Base-by-base conservation (phyloP, 2,797 vertebrate genomes). In the Rallus crepitans region DNA sequence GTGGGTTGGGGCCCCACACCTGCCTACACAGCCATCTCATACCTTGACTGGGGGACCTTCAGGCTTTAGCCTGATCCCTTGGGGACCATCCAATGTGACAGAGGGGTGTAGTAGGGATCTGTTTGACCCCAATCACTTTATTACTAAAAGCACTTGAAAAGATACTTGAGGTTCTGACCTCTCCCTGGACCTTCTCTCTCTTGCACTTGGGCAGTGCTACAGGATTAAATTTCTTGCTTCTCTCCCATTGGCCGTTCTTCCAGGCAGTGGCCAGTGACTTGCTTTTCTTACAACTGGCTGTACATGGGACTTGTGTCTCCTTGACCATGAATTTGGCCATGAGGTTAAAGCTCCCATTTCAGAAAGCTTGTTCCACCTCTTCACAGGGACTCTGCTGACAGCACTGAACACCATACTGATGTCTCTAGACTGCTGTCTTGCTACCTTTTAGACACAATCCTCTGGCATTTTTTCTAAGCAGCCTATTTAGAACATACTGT, bases 311-410 rank as follows among this genome's bases (percentile, higher is more conserved):
- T 72, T 28, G 1, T n/a, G 7, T 71, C 27, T 75, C 33, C 88
- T 84, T 59, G 33, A 11, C 18, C 4, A 2, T 11, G 13, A 14
- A 15, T 40, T 79, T 15, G 35, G 11, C 15, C 0, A 0, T 2
- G 4, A 82, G 23, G n/a, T 55, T 69, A 50, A 15, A 69, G 57
- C 33, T 79, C 24, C 13, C 12, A 13, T 63, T 81, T 61, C 40
- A 87, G 47, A 33, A 63, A 33, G 13, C 60, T 92, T 76, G 20
- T 72, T 92, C 17, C 17, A 39, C 6, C 9, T 76, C n/a, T 60
- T 64, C 30, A 19, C 6, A 8, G 27, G 24, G 16, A 30, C 33
- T 61, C 18, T 39, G 12, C 6, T 53, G 47, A 20, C 11, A 40
- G 6, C 37, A 60, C 37, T 66, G 27, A 82, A 14, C 11, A 20